Evolutionary conservation across 35 echinoderm and acorn worm genomes (phyloP), one percentile per base, ranked within the genome.

Genomic region (Apostichopus californicus): DNA sequence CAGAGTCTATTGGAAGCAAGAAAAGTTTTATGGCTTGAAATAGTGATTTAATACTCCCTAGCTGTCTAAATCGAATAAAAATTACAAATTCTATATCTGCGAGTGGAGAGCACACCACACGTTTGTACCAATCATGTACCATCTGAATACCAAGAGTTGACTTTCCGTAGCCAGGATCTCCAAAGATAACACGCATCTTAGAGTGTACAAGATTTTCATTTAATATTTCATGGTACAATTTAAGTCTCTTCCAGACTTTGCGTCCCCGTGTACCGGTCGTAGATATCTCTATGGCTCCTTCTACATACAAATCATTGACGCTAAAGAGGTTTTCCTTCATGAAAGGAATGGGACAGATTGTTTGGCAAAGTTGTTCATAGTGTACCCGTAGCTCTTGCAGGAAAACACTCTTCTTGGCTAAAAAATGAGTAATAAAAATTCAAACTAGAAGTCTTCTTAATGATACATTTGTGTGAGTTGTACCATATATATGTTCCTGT

Each of bases 131-230:
- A 10, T 82, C 79, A 8, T 82, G 13, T 0, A 56, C 79, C 5
- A 82, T 15, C 7, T 82, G 26, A 56, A 82, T 53, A 52, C 46
- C 26, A 18, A 82, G 23, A 2, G 79, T 82, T 18, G 79, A 52
- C 57, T 84, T 84, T 1, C 81, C 81, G 23, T 84, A 84, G 18
- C 81, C 81, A 11, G 81, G 54, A 84, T 84, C 81, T 9, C 81
- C 81, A n/a, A 57, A 14, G 15, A 84, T 55, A n/a, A 84, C 12
- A 8, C 57, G 15, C 15, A 55, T 20, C 9, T 17, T 57, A 57
- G 81, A 84, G 54, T 15, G 54, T 18, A 60, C 23, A 6, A 55
- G 6, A n/a, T n/a, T 57, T n/a, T 84, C 55, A 6, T 55, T 57
- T 84, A 84, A 59, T 8, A 84, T 58, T 12, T 57, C 57, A 20